Conservation (phyloP, 1,140 invertebrate genomes). For the Drosophila athabasca region DNA sequence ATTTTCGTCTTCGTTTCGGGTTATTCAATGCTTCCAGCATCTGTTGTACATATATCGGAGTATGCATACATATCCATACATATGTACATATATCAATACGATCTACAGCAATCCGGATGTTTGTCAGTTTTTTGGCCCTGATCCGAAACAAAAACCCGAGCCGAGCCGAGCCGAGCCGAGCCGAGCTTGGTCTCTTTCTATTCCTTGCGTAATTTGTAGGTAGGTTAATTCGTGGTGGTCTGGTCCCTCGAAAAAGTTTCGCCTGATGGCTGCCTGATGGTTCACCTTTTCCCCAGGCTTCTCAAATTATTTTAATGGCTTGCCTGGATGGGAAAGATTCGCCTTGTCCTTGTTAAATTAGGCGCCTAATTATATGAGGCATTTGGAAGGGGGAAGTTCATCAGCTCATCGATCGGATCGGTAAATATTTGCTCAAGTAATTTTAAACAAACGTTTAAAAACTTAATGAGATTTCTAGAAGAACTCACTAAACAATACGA, state of each 20-base stretch:
- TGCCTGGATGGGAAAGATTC: conserved; percentile 13
- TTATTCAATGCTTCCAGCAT: conserved; percentile 47
- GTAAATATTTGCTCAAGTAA: conserved; percentile 55
- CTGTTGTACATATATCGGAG: conserved; percentile 32
- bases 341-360: conserved; percentile 57
- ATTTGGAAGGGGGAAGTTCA: too few relatives aligned
- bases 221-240: conserved; percentile 76
- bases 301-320: conserved; percentile 41
- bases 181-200: conserved; percentile 41
- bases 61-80: conserved; percentile 46
- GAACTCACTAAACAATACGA: too few relatives aligned
- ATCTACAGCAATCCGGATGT: conserved; percentile 73
- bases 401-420: conserved; percentile 39
- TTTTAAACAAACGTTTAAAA: conserved; percentile 7
- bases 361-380: conserved; percentile 52
- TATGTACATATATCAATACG: conserved; percentile 47
- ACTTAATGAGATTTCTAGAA: too few relatives aligned
- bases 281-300: conserved; percentile 11
- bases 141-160: not conserved
- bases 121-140: conserved; percentile 38
- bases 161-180: too few relatives aligned
- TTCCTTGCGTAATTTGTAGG: conserved; percentile 65
- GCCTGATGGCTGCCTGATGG: conserved; percentile 31
- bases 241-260: conserved; percentile 44
- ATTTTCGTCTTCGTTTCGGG: conserved; percentile 53